Evolutionary conservation across 2,113 vertebrate genomes (phyloP).

Genomic region (Prionailurus bengalensis): DNA sequence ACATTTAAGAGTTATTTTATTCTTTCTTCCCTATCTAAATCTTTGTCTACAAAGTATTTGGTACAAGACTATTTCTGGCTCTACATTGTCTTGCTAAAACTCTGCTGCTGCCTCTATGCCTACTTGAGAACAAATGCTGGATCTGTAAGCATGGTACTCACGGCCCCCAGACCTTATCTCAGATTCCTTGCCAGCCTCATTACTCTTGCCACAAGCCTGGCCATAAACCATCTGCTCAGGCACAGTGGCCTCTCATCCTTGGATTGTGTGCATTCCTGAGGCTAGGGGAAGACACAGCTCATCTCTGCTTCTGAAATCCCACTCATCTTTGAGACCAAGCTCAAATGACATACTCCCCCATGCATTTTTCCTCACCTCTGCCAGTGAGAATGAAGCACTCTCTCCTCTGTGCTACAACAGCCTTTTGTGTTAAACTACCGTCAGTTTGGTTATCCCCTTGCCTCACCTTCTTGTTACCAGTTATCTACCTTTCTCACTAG

Average conservation of each 20-base stretch:
- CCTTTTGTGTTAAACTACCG: not conserved
- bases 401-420: not conserved
- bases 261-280: not conserved
- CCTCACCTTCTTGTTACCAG: not conserved
- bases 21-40: slow-evolving; percentile 35
- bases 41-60: not conserved
- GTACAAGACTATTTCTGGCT: slow-evolving; percentile 6
- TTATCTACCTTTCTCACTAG: not conserved
- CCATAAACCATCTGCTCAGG: not conserved
- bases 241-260: not conserved
- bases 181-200: not conserved
- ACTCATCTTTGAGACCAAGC: not conserved
- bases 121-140: not conserved
- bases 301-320: not conserved
- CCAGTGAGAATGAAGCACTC: not conserved
- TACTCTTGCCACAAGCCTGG: not conserved
- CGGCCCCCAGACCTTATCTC: not conserved
- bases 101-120: not conserved
- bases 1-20: slow-evolving; percentile 22
- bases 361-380: not conserved
- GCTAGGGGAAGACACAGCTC: not conserved
- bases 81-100: not conserved
- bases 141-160: not conserved
- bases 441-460: not conserved
- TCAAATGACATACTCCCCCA: not conserved